Base-by-base conservation (phyloP, 2,797 vertebrate genomes). In the Potorous gilbertii region DNA sequence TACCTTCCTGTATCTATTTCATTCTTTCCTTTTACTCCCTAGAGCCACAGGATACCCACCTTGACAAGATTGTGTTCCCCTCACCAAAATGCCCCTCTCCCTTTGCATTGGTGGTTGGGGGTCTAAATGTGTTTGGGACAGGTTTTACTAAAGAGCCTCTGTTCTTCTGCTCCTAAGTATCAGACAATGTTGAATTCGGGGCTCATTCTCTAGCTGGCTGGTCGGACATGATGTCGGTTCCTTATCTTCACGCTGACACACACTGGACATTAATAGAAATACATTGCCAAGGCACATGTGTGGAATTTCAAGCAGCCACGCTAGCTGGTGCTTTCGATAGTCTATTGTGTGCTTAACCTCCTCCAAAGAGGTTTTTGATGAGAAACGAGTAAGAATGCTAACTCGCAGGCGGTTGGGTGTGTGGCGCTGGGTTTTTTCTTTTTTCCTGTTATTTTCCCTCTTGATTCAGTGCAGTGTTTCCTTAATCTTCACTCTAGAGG, bases 191-290 rank as follows among this genome's bases (percentile, higher is more conserved):
- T 98, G 98, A 99, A 99, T 98, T 99, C 55, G 31, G 97, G 97
- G 95, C 91, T 94, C 96, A 98, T 98, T 99, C 99, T 99, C 98
- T 99, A 98, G 98, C 96, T 98, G 98, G 96, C 98, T 98, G 98
- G 98, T 99, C 96, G 98, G 98, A 99, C 98, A 99, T 96, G 98
- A 98, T 99, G 98, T 99, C 98, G 98, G 97, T 98, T 92, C 98
- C 99, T 99, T 99, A 99, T 99, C 99, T 99, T 98, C 97, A 97
- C 97, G 98, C 99, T 98, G 99, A 98, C 99, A 99, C 99, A 98
- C 98, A 98, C 99, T 98, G 98, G 98, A 98, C 98, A 99, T 99
- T 99, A 99, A 99, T 99, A 99, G 99, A 99, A 99, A 99, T 99
- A 98, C 98, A 98, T 98, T 98, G 98, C 98, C 97, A 97, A 97